phyloP scores from a whole-genome alignment of 1,140 invertebrate species.

The Hydropsyche tenuis region DNA sequence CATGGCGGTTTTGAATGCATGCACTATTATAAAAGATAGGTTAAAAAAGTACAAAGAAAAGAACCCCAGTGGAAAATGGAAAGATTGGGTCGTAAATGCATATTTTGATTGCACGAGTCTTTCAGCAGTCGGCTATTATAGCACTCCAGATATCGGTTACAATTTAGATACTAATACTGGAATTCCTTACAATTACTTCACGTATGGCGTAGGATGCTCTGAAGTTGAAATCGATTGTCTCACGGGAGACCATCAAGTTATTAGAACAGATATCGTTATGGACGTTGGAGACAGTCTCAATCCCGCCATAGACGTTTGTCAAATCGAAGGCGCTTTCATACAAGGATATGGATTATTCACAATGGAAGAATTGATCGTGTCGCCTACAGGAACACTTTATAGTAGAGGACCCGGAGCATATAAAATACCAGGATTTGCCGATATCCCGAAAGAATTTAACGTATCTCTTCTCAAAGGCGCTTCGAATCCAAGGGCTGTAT shows the following conservation, averaged over 20 bases:
- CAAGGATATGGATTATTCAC: slow-evolving; percentile 94
- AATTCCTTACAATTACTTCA: slow-evolving; percentile 80
- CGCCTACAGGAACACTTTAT: slow-evolving; percentile 79
- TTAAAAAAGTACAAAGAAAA: slow-evolving; percentile 78
- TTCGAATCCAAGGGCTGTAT: slow-evolving; percentile 88
- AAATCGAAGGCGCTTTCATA: slow-evolving; percentile 92
- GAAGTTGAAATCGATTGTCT: slow-evolving; percentile 90
- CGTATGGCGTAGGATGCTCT: slow-evolving; percentile 78
- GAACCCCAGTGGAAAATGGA: slow-evolving; percentile 84
- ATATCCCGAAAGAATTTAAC: slow-evolving; percentile 92
- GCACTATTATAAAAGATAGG: slow-evolving; percentile 76
- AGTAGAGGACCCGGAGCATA: slow-evolving; percentile 91
- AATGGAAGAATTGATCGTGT: slow-evolving; percentile 87
- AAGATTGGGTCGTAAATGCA: slow-evolving; percentile 83
- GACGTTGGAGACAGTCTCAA: slow-evolving; percentile 91
- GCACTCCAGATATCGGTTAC: slow-evolving; percentile 81
- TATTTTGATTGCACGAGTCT: slow-evolving; percentile 83
- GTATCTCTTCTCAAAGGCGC: slow-evolving; percentile 88
- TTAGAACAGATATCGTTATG: slow-evolving; percentile 94
- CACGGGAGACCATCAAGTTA: slow-evolving; percentile 86
- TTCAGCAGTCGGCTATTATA: slow-evolving; percentile 87
- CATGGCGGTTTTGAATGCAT: slow-evolving; percentile 91
- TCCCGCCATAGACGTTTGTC: slow-evolving; percentile 95
- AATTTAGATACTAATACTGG: slow-evolving; percentile 75
- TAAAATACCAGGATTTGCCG: slow-evolving; percentile 89